Evolutionary conservation across 2,888 invertebrate species (phyloP).

Genomic region (Coenonympha arcania): DNA sequence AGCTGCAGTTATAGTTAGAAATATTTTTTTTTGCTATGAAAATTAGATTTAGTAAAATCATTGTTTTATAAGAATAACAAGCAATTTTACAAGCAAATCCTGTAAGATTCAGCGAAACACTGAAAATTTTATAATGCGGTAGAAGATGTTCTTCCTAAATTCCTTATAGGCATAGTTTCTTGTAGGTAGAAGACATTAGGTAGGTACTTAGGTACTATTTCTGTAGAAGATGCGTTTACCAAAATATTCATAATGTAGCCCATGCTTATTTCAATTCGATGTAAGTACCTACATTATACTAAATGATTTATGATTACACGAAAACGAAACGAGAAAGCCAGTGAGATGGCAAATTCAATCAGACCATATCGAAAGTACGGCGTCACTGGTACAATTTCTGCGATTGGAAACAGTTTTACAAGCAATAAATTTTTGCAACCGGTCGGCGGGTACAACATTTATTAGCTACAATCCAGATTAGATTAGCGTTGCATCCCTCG

Average conservation of each 20-base stretch:
- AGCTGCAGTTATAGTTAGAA: no score
- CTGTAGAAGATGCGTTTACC: no score
- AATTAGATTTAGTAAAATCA: no score
- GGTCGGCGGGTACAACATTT: conserved; percentile 69
- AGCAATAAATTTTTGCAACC: conserved; percentile 70
- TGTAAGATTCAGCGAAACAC: no score
- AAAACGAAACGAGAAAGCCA: conserved; percentile 39
- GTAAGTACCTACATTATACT: conserved; percentile 7
- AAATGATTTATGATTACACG: conserved; percentile 15
- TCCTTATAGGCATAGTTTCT: no score
- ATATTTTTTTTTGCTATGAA: no score
- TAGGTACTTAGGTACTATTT: no score
- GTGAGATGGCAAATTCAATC: conserved; percentile 68
- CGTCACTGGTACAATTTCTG: conserved; percentile 61
- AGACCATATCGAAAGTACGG: conserved; percentile 48
- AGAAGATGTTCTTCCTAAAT: no score
- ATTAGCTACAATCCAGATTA: conserved; percentile 73
- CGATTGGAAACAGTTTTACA: conserved; percentile 75
- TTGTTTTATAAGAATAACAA: no score
- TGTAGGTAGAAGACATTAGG: no score
- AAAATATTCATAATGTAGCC: not conserved
- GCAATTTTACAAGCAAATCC: no score
- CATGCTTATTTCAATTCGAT: not conserved
- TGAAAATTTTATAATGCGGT: no score
- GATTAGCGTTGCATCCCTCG: conserved; percentile 70